These are phyloP conservation scores for Diaphora mendica DNA, from an alignment of 2,888 invertebrate genomes.

Conservation along the genomic window DNA sequence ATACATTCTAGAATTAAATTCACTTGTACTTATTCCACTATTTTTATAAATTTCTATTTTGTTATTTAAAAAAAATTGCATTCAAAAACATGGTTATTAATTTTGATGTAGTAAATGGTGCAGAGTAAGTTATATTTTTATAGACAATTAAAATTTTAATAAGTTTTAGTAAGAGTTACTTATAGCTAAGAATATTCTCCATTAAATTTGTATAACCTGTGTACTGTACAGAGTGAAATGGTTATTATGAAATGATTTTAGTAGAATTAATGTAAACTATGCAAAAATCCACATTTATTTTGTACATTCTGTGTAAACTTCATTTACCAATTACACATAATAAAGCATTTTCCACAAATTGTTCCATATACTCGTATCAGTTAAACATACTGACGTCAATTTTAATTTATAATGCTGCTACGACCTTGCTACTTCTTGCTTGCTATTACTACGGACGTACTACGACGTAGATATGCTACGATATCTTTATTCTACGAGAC, in stretches of 20 bases:
- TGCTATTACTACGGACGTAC: not conserved
- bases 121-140: no score
- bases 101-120: not conserved
- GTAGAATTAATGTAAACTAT: not conserved
- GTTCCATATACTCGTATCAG: not conserved
- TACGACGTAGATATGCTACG: conserved; percentile 15
- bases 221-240: not conserved
- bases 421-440: not conserved
- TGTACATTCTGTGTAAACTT: not conserved
- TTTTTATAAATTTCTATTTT: no score
- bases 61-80: no score
- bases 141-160: no score
- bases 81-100: no score
- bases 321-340: not conserved
- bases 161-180: no score
- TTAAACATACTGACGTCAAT: not conserved
- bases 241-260: not conserved
- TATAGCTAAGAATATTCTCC: no score
- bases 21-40: no score
- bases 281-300: not conserved
- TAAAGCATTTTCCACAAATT: not conserved
- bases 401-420: not conserved
- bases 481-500: not conserved
- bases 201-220: not conserved
- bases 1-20: no score